Conservation (phyloP, 2,888 invertebrate genomes). For the Imbricaverruca yamaguchii region DNA sequence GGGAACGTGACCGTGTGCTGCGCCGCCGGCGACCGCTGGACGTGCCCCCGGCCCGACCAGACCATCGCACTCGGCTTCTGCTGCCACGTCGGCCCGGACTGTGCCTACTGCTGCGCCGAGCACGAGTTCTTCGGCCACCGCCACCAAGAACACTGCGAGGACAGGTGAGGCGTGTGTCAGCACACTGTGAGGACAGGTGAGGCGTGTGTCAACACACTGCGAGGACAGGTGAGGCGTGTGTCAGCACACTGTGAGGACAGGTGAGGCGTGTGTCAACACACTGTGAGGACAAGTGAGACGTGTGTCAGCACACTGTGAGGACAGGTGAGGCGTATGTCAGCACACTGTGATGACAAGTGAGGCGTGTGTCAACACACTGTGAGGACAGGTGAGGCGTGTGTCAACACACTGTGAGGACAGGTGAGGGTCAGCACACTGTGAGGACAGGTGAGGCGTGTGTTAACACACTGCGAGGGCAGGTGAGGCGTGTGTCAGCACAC, state of each 20-base stretch:
- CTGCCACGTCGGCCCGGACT: neutral
- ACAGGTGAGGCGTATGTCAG: too few species aligned
- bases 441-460: too few species aligned
- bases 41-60: neutral
- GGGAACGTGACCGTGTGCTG: neutral
- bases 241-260: neutral
- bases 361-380: too few species aligned
- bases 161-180: neutral
- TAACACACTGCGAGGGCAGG: too few species aligned
- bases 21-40: neutral
- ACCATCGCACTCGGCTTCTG: neutral
- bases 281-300: neutral
- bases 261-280: neutral
- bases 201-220: neutral
- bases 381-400: too few species aligned
- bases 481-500: too few species aligned
- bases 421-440: too few species aligned
- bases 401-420: too few species aligned
- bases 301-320: neutral
- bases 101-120: conserved; percentile 18
- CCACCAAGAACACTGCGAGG: neutral
- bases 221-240: neutral
- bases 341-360: too few species aligned
- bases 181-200: neutral
- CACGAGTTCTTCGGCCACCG: neutral